Evolutionary conservation across 2,888 invertebrate species (phyloP).

Genomic region (Drosophila atripex): DNA sequence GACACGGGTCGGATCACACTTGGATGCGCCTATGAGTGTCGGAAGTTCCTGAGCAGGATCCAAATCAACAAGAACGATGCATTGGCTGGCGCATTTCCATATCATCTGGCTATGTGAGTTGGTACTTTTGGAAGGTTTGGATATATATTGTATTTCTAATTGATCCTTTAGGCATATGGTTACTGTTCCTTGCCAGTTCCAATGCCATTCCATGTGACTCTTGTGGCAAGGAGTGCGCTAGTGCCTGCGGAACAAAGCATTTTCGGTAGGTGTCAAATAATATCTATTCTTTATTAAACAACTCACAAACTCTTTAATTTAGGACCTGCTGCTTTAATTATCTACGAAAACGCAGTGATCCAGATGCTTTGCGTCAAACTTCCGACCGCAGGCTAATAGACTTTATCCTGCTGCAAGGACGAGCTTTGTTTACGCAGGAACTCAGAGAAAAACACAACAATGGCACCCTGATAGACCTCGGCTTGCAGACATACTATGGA

Average conservation of each 20-base stretch:
- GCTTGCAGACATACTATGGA: constrained; percentile 68
- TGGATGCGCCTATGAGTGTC: constrained; percentile 58
- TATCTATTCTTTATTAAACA: not conserved
- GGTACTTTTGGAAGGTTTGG: not conserved
- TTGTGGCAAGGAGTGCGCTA: constrained; percentile 87
- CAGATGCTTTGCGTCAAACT: constrained; percentile 74
- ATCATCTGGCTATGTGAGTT: constrained; percentile 72
- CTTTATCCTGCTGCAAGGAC: constrained; percentile 81
- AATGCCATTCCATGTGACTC: constrained; percentile 86
- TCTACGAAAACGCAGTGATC: constrained; percentile 85
- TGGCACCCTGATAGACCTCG: constrained; percentile 66
- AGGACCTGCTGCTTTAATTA: constrained; percentile 89
- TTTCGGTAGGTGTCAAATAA: constrained; percentile 83
- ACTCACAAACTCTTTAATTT: not conserved
- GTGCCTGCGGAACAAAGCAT: constrained; percentile 87
- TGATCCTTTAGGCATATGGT: constrained; percentile 59
- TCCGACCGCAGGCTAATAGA: constrained; percentile 81
- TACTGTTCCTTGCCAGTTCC: constrained; percentile 61
- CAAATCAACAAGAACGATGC: constrained; percentile 62
- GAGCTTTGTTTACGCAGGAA: constrained; percentile 78
- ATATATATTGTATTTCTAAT: not conserved
- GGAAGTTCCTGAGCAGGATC: constrained; percentile 41
- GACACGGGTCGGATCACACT: constrained; percentile 27
- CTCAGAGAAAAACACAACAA: constrained; percentile 63
- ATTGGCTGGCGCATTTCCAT: constrained; percentile 59